Base-by-base conservation (phyloP, 2,888 invertebrate species). In the Pammene fasciana region DNA sequence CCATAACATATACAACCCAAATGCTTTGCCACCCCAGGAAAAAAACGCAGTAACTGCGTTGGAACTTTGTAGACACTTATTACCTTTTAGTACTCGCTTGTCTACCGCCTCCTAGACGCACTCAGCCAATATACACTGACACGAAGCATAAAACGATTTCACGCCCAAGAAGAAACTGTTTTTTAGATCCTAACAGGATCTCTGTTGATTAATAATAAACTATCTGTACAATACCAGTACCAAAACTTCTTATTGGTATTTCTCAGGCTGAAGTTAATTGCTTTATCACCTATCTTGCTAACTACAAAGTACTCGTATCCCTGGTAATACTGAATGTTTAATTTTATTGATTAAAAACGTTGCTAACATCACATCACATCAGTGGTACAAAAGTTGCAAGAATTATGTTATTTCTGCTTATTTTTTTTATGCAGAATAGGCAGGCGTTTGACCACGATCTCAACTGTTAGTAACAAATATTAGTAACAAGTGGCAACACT, bases 81-180 rank as follows among this genome's bases (percentile, higher is more conserved):
- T 45, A 10, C 59, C 45, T 59, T 34, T 59, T 14, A 34, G n/a
- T n/a, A 59, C 11, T 43, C 13, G 43, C 8, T 13, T 59, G 11
- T 26, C 59, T n/a, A 34, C 38, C 26, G 13, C 38, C 36, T 41
- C n/a, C 43, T 43, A 62, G 52, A 52, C 62, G 52, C 52, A 57
- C 48, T 48, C 16, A 67, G 55, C 50, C 56, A 56, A 59, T 68
- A 59, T 68, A 41, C 36, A 56, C 55, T 16, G 43, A 56, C 56
- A 75, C 75, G 78, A 74, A 76, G 78, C 73, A 72, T 75, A 71
- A 76, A 77, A 72, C 78, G 75, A 82, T 82, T 80, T 75, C 65
- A 78, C 73, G 72, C 18, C 38, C 46, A 56, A 45, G 46, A 46
- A 55, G 9, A 61, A 46, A 14, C 38, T 38, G 48, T 61, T 66